These are phyloP conservation scores for Psittacara wagleri DNA, from an alignment of 2,113 vertebrate genomes.

Conservation along the genomic window DNA sequence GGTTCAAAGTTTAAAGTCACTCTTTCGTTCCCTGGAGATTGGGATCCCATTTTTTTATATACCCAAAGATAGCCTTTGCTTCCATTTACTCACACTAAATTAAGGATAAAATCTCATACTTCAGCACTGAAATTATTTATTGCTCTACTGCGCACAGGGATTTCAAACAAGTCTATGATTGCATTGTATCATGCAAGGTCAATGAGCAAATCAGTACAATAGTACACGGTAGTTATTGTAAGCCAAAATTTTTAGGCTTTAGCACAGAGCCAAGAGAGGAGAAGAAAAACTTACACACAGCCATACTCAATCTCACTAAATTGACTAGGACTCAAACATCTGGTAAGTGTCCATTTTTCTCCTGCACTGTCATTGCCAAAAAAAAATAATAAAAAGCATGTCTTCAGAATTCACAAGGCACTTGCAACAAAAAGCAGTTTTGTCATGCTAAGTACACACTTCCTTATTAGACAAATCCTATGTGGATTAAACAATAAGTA, in stretches of 20 bases:
- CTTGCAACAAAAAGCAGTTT: background rate
- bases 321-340: background rate
- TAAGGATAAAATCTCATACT: background rate
- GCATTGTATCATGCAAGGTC: background rate
- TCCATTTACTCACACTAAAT: background rate
- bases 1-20: background rate
- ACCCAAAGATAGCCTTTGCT: background rate
- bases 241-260: background rate
- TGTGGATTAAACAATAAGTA: background rate
- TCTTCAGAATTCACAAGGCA: background rate
- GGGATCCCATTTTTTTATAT: background rate
- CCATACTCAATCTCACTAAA: background rate
- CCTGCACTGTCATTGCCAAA: background rate
- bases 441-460: background rate
- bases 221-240: background rate
- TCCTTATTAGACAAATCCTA: background rate
- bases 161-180: background rate
- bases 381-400: background rate
- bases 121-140: background rate
- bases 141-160: background rate
- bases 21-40: background rate
- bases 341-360: background rate
- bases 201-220: background rate
- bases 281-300: background rate
- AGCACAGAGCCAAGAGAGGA: background rate